phyloP scores from a whole-genome alignment of 2,888 invertebrate genomes.

The Agrotis puta region DNA sequence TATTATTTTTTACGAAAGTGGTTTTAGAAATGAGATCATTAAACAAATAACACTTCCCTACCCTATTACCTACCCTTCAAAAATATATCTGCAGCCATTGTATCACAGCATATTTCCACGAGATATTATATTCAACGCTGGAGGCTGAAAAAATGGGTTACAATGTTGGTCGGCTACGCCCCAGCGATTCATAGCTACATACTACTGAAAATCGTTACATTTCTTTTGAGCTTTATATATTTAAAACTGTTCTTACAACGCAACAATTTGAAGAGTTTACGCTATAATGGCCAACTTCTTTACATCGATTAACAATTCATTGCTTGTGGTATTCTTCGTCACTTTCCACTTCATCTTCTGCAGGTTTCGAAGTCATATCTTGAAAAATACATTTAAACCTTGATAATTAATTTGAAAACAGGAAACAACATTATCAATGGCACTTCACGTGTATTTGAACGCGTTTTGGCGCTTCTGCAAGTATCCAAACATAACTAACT shows the following conservation, averaged over 20 bases:
- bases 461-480: background rate
- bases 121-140: conserved; percentile 37
- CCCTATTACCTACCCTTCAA: no score
- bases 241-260: conserved; percentile 13
- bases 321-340: no score
- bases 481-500: background rate
- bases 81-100: background rate
- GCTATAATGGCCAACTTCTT: background rate
- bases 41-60: background rate
- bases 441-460: no score
- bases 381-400: no score
- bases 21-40: no score
- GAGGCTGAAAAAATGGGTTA: conserved; percentile 55
- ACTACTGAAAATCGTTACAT: conserved; percentile 51
- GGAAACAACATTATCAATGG: no score
- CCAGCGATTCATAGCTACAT: conserved; percentile 37
- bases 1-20: no score
- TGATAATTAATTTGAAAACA: no score
- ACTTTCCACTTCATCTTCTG: no score
- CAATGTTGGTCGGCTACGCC: conserved; percentile 49
- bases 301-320: background rate
- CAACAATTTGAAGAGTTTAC: background rate
- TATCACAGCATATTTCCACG: conserved; percentile 28
- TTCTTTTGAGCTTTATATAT: conserved; percentile 14
- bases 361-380: no score